Percentiles rank a stretch among this genome's conserved stretches.
These are phyloP conservation scores for Bucorvus abyssinicus DNA, from an alignment of 2,797 vertebrate genomes.

Conservation along the genomic window DNA sequence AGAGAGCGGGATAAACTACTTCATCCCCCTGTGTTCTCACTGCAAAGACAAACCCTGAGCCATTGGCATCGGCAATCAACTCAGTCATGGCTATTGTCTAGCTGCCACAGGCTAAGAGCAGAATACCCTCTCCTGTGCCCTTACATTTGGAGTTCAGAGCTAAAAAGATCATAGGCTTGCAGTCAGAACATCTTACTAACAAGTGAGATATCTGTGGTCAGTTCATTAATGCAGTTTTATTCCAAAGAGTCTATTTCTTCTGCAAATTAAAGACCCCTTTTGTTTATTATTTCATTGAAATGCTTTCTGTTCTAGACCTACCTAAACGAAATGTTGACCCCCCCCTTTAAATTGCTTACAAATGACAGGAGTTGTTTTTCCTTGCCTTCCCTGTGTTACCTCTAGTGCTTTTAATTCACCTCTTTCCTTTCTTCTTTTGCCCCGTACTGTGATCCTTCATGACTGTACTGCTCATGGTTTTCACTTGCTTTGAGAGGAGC, in stretches of 20 bases:
- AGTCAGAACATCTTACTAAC: neutral
- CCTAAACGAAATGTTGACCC: neutral
- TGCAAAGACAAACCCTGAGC: neutral
- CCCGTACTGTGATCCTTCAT: neutral
- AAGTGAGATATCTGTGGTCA: neutral
- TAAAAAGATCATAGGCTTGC: neutral
- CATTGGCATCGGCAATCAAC: neutral
- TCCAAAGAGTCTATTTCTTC: neutral
- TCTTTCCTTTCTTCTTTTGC: neutral
- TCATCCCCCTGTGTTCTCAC: neutral
- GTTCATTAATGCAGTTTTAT: neutral
- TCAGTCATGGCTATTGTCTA: neutral
- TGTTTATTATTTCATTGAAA: neutral
- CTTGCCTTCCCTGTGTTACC: neutral
- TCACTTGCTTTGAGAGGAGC: neutral
- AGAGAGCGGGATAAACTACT: neutral
- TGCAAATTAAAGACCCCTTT: neutral
- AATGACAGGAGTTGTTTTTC: neutral
- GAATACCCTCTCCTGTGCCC: neutral
- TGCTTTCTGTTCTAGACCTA: neutral
- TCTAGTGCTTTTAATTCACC: neutral
- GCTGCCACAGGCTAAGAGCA: neutral
- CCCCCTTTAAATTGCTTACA: neutral
- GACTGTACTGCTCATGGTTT: neutral
- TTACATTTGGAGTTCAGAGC: neutral